Evolutionary conservation across 2,797 vertebrate species (phyloP).

Genomic region (Threskiornis aethiopicus): DNA sequence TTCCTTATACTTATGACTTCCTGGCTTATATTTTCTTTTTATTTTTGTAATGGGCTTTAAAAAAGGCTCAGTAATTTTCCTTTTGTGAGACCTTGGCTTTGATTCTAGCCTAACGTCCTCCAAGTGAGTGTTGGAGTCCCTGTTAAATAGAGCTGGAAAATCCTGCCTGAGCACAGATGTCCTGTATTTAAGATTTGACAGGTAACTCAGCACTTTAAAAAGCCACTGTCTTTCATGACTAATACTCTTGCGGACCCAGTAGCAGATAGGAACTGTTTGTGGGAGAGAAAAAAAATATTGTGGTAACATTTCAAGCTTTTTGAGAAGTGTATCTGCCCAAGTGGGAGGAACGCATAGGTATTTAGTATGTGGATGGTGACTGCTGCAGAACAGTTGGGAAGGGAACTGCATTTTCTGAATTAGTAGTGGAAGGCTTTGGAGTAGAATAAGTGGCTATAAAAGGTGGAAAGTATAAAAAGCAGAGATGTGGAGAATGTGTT

Average conservation of each 20-base stretch:
- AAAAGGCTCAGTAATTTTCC: neutral
- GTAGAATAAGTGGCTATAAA: neutral
- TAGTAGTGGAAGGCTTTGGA: neutral
- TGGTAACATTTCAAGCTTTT: neutral
- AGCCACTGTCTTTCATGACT: slow-evolving; percentile 15
- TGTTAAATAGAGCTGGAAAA: slow-evolving; percentile 15
- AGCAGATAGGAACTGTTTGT: neutral
- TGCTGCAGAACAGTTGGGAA: neutral
- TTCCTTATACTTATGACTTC: neutral
- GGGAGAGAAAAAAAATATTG: neutral
- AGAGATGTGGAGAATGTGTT: neutral
- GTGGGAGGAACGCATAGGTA: neutral
- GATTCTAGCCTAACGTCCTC: neutral
- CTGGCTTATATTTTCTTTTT: neutral
- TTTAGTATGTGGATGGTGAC: neutral
- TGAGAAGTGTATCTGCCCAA: neutral
- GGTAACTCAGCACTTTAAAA: neutral
- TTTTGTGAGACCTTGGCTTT: neutral
- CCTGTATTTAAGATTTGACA: slow-evolving; percentile 29
- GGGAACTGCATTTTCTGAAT: neutral
- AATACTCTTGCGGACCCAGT: neutral
- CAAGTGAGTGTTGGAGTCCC: neutral
- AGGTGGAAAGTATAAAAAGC: neutral
- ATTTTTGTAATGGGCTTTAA: neutral
- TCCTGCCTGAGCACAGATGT: neutral